Evolutionary conservation across 2,888 invertebrate species (phyloP), one percentile per base, ranked within the genome.

Genomic region (Rhodophaea formosa): DNA sequence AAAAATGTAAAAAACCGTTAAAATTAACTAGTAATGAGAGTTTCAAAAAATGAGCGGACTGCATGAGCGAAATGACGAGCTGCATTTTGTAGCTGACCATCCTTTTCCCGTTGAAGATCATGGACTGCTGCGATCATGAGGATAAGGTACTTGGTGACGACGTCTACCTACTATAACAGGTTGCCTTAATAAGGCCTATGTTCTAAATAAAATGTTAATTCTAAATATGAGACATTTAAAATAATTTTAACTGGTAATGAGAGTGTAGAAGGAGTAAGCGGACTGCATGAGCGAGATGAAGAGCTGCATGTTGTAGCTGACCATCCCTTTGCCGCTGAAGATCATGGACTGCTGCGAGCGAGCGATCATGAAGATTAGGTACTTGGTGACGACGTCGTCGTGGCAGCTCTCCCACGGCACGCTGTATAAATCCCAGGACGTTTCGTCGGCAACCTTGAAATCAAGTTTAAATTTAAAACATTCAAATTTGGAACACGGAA

Each of bases 1-100:
- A n/a, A n/a, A n/a, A n/a, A n/a, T n/a, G n/a, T n/a, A n/a, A n/a
- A n/a, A n/a, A n/a, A n/a, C n/a, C n/a, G n/a, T n/a, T 5, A 35
- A n/a, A 23, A 3, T 66, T 72, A 68, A 45, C 63, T 74, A 7
- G 71, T 67, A 14, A 77, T 73, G 30, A 78, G 67, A 3, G 78
- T 75, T 71, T 76, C 59, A 77, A 71, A 10, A 76, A 76, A 54
- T 77, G 77, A 14, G 77, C 72, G 0, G 75, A 70, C 58, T 77
- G 74, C 60, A 78, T 56, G 0, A 77, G 68, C 8, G 76, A 74
- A n/a, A 76, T 69, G 39, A 78, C 77, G 12, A 74, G 64, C 51
- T 76, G 70, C 78, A 77, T 77, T 45, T 76, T 74, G 58, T 71
- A 72, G 5, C 62, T 62, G 0, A 75, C 73, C 10, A 77, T 62